Conservation (phyloP, 2,113 vertebrate species). For the Nothoprocta perdicaria region DNA sequence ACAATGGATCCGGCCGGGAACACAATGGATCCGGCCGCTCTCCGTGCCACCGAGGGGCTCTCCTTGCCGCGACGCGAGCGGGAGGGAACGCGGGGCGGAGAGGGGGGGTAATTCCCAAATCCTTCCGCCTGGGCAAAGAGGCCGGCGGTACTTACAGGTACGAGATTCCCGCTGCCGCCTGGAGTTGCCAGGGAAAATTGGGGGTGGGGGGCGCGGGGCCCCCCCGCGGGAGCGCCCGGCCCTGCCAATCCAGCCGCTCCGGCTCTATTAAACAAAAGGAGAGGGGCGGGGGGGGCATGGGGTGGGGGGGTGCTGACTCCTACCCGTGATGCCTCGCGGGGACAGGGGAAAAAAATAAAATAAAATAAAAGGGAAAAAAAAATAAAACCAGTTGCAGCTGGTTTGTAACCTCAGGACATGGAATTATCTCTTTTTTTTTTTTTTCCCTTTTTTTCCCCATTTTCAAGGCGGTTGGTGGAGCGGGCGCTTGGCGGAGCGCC, state of each 20-base stretch:
- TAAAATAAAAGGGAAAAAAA: conserved; percentile 35
- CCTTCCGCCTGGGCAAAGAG: background rate
- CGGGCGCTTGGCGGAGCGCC: conserved; percentile 17
- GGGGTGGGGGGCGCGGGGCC: background rate
- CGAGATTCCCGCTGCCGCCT: conserved; percentile 34
- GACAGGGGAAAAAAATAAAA: conserved; percentile 42
- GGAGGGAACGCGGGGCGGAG: no score
- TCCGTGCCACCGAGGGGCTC: no score
- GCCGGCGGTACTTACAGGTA: conserved; percentile 68
- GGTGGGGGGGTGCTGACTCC: conserved; percentile 79
- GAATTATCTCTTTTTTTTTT: conserved; percentile 76
- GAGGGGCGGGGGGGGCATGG: no score
- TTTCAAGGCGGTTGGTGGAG: conserved; percentile 56
- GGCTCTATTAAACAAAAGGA: conserved; percentile 86
- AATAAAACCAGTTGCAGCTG: conserved; percentile 84
- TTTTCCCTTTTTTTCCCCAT: background rate
- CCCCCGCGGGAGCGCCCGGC: background rate
- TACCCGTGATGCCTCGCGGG: conserved; percentile 83
- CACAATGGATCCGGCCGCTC: no score
- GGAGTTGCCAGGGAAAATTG: conserved; percentile 47
- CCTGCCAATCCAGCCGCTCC: conserved; percentile 80
- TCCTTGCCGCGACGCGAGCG: no score
- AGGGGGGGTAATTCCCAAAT: background rate
- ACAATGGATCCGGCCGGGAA: no score
- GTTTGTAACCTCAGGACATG: conserved; percentile 85